These are phyloP conservation scores for Nymphalis io DNA, from an alignment of 1,140 invertebrate genomes.

Conservation along the genomic window DNA sequence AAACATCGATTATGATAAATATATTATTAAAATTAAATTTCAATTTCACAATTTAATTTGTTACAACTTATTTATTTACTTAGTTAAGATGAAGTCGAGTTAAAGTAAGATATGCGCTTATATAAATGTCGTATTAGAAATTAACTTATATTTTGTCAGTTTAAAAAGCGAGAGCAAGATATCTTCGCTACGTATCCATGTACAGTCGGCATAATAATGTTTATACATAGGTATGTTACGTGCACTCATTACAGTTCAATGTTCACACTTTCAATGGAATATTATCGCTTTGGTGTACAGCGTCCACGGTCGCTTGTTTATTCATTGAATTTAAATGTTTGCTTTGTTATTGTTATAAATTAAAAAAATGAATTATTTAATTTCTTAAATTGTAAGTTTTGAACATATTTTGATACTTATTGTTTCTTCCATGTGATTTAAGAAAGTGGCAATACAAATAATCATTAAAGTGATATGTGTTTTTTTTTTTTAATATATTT, in stretches of 20 bases:
- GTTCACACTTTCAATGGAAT: slow-evolving; percentile 17
- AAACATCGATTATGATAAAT: too few species aligned
- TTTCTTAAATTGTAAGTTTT: slow-evolving; percentile 68
- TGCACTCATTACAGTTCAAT: slow-evolving; percentile 20
- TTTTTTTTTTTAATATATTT: not conserved
- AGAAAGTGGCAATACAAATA: slow-evolving; percentile 73
- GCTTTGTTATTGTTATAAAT: slow-evolving; percentile 74
- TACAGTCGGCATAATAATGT: slow-evolving; percentile 21
- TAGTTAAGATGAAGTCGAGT: not conserved
- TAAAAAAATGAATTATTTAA: slow-evolving; percentile 64
- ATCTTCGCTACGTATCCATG: slow-evolving; percentile 4
- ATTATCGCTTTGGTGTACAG: slow-evolving; percentile 10
- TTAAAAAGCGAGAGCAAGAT: not conserved
- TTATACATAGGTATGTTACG: slow-evolving; percentile 14
- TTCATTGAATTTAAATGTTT: slow-evolving; percentile 49
- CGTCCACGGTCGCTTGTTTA: slow-evolving; percentile 34
- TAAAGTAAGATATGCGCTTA: too few species aligned
- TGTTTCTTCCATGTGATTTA: slow-evolving; percentile 75
- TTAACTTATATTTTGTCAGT: not conserved
- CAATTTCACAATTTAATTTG: not conserved
- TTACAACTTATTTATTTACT: not conserved
- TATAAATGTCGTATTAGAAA: too few species aligned
- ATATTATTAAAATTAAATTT: not conserved
- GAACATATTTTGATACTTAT: slow-evolving; percentile 62
- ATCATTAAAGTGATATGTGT: slow-evolving; percentile 51